Base-by-base conservation (phyloP, 2,797 vertebrate genomes). In the Coendou prehensilis region DNA sequence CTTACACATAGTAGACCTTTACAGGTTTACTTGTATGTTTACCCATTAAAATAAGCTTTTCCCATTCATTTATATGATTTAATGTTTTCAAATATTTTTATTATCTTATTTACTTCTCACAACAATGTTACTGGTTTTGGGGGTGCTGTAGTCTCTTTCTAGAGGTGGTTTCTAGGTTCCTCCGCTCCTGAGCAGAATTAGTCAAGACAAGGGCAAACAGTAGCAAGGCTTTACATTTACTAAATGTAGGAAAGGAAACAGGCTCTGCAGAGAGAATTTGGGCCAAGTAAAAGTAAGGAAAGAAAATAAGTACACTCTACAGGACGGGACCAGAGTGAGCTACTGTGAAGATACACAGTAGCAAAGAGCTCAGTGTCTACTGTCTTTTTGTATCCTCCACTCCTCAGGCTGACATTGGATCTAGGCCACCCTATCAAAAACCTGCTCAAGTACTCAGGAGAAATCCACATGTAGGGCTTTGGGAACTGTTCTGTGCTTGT, bases 81-180 rank as follows among this genome's bases (percentile, higher is more conserved):
- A 13, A 91, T 96, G 20, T 84, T 97, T 96, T 80, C 63, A 94
- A 75, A 59, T 10, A 93, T 3, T 37, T 94, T 79, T 87, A 73
- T 41, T 75, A 69, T 37, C 22, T 84, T 71, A 94, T 73, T 75
- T 56, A 79, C 91, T 93, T 95, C 54, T 91, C 92, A 83, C 6
- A 26, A 14, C 41, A 75, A 45, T 13, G 71, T 47, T 45, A 26
- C 41, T 45, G 10, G 22, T 5, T 47, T 75, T 47, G 26, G 41
- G 41, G 71, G 11, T 26, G 23, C 41, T 26, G 10, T 23, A 45
- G 20, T 75, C 71, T 75, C 41, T 45, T 47, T 75, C 33, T 45
- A 26, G 22, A 75, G 10, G 23, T 75, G 11, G 5, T 45, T 26
- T 45, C 41, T 13, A 75, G 22, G 10, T 47, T 45, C 10, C 28